Evolutionary conservation across 2,113 vertebrate genomes (phyloP), one percentile per base, ranked within the genome.

Genomic region (Phrynosoma platyrhinos): DNA sequence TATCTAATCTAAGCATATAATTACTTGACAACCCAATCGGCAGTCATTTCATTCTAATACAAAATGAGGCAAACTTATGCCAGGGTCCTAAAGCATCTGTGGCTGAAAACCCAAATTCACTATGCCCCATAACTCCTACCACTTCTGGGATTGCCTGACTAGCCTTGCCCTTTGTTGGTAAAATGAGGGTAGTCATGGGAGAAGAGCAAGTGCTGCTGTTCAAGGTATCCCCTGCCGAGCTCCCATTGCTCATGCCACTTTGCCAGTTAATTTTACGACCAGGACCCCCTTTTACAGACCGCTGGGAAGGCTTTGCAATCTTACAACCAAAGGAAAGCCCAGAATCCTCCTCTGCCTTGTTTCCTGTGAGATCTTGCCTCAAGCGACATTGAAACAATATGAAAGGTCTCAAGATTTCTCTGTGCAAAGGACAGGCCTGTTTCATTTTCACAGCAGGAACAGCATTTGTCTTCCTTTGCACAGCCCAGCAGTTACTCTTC

Each of bases 21-120:
- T 93, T 93, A 94, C 91, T 94, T 81, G 89, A 92, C 92, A 95
- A 91, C 84, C 94, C 92, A 95, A 92, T 94, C 90, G 93, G 92
- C 84, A 10, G 85, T 93, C 79, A 47, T 86, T 94, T 93, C 88
- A 90, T 90, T 95, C 91, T 91, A 81, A 91, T 91, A 93, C 18
- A 94, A 90, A 94, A 94, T 92, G 86, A 81, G 85, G 86, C 89
- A 91, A 88, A 94, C 93, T 94, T 92, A 90, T 81, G 80, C 58
- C 82, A 55, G 30, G 62, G 89, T 93, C 83, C 86, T 85, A 62
- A 25, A 71, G 74, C 85, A 92, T 87, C 85, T 87, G 90, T 90
- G 92, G 92, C 91, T 92, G 94, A 84, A 91, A 84, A 68, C 0
- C 23, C 72, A 87, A 90, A 89, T 87, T 88, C 87, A 87, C 88